Evolutionary conservation across 2,888 invertebrate species (phyloP).

Genomic region (Sesia apiformis): DNA sequence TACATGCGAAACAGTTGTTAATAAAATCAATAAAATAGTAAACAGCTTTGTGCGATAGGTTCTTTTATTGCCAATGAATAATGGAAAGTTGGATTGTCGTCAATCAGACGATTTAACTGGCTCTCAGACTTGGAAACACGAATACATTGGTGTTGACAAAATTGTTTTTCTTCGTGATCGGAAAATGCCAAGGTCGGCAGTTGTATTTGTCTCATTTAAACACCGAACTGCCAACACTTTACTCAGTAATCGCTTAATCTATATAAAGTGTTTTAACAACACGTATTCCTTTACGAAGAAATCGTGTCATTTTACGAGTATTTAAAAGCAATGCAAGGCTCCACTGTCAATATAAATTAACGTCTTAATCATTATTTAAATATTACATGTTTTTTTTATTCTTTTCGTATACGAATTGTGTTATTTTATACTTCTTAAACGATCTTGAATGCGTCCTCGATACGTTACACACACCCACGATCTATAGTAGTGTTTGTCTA

Average conservation of each 20-base stretch:
- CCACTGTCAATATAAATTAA: too few relatives aligned
- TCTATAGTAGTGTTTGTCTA: too few relatives aligned
- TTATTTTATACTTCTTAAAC: too few relatives aligned
- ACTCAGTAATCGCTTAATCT: constrained; percentile 47
- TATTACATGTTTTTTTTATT: too few relatives aligned
- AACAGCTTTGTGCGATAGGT: constrained; percentile 4
- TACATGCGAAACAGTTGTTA: constrained; percentile 3
- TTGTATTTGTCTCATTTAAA: constrained; percentile 18
- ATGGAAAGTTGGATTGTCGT: constrained; percentile 26
- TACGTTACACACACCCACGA: too few relatives aligned
- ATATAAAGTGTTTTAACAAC: constrained; percentile 52
- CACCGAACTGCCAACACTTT: constrained; percentile 22
- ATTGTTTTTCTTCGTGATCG: background rate
- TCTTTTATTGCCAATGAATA: constrained; percentile 29
- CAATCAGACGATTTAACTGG: constrained; percentile 24
- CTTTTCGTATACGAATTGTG: too few relatives aligned
- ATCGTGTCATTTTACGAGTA: constrained; percentile 15
- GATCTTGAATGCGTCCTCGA: too few relatives aligned
- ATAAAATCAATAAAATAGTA: constrained; percentile 6
- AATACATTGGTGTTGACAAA: constrained; percentile 2
- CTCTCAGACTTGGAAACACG: constrained; percentile 21
- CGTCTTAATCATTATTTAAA: too few relatives aligned
- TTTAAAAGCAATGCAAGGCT: too few relatives aligned
- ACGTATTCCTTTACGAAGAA: constrained; percentile 28
- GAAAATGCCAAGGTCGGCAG: constrained; percentile 31